Conservation (phyloP, 2,113 vertebrate genomes). For the Bufo bufo region DNA sequence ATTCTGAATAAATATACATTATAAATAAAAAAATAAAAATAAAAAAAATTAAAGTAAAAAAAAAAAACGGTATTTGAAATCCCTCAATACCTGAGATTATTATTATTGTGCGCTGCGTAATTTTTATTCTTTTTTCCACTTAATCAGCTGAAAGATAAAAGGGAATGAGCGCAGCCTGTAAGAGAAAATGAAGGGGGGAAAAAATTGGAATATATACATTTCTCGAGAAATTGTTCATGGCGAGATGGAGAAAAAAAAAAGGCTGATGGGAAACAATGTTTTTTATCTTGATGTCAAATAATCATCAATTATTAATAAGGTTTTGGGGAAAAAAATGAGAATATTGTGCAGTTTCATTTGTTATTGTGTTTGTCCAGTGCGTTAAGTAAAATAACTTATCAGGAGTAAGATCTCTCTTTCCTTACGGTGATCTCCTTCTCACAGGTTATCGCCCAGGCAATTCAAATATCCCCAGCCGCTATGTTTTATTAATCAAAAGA, state of each 20-base stretch:
- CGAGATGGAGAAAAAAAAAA: slow-evolving; percentile 37
- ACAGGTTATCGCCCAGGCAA: slow-evolving; percentile 70
- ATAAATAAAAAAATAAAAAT: background rate
- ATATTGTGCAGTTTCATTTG: slow-evolving; percentile 62
- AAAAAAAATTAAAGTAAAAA: too few species aligned
- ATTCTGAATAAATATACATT: slow-evolving; percentile 7
- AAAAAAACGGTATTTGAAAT: background rate
- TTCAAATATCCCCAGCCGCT: slow-evolving; percentile 67
- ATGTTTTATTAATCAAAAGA: slow-evolving; percentile 82
- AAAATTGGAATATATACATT: slow-evolving; percentile 23
- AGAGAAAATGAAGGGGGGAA: background rate
- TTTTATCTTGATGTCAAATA: slow-evolving; percentile 61
- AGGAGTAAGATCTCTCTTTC: slow-evolving; percentile 64
- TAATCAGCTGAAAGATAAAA: slow-evolving; percentile 21
- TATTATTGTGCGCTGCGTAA: background rate
- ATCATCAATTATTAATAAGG: slow-evolving; percentile 75
- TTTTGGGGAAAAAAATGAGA: slow-evolving; percentile 63
- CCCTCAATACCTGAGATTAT: slow-evolving; percentile 11
- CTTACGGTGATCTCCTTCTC: slow-evolving; percentile 67
- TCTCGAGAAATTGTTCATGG: slow-evolving; percentile 5
- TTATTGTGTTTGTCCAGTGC: slow-evolving; percentile 66
- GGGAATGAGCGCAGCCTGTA: background rate
- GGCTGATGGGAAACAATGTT: slow-evolving; percentile 44
- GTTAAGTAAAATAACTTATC: slow-evolving; percentile 71
- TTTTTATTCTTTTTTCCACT: slow-evolving; percentile 28